Percentiles rank a stretch among this genome's conserved stretches.
phyloP scores from a whole-genome alignment of 2,797 vertebrate genomes.

The Leptodactylus fallax region DNA sequence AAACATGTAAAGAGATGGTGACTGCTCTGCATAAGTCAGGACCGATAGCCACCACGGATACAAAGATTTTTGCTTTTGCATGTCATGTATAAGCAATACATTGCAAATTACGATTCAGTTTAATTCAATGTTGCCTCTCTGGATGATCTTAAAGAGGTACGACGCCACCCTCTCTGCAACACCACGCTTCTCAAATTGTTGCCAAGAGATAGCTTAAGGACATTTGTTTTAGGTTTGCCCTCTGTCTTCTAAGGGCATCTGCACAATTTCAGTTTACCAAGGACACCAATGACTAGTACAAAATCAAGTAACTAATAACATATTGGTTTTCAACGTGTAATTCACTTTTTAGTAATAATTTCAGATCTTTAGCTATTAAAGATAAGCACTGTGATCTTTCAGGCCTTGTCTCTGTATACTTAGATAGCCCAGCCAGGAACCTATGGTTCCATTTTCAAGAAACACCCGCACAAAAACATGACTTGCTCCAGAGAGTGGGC shows the following conservation, averaged over 20 bases:
- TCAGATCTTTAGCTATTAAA: not conserved
- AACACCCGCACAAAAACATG: not conserved
- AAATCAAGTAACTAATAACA: slow-evolving; percentile 15
- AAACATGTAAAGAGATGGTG: not conserved
- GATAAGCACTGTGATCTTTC: not conserved
- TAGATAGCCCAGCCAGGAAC: not conserved
- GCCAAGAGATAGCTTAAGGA: slow-evolving; percentile 20
- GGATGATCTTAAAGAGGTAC: slow-evolving; percentile 1
- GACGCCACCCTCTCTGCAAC: not conserved
- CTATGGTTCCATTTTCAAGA: not conserved
- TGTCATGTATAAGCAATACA: slow-evolving; percentile 7
- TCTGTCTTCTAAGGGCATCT: slow-evolving; percentile 8
- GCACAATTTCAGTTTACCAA: slow-evolving; percentile 17
- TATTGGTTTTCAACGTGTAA: slow-evolving; percentile 2
- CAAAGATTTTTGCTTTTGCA: not conserved
- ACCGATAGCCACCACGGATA: not conserved
- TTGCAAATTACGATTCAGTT: not conserved
- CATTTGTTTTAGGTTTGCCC: slow-evolving; percentile 15
- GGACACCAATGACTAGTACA: slow-evolving; percentile 12
- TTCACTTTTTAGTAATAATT: not conserved
- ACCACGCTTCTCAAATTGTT: not conserved
- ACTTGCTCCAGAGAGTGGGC: not conserved
- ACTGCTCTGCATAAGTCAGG: slow-evolving; percentile 3
- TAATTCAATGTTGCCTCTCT: not conserved
- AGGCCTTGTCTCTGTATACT: not conserved